These are phyloP conservation scores for Lasiurus cinereus DNA, from an alignment of 2,113 vertebrate species.

Conservation along the genomic window DNA sequence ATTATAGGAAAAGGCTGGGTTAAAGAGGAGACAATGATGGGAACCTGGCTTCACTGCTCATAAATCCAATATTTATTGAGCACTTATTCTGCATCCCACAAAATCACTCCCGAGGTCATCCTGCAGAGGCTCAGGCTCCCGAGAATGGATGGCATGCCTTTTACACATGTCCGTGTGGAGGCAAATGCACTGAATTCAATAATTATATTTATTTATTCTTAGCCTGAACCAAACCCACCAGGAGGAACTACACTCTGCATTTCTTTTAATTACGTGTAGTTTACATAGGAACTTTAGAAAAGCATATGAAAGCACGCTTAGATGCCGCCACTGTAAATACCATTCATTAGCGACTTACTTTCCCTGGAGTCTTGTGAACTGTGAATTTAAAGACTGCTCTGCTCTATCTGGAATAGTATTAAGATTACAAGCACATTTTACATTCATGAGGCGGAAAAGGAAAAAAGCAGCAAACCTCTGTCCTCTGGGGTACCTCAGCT, in stretches of 20 bases:
- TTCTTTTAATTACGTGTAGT: slow-evolving; percentile 82
- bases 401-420: slow-evolving; percentile 87
- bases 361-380: slow-evolving; percentile 90
- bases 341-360: slow-evolving; percentile 90
- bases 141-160: not conserved
- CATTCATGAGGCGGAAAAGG: slow-evolving; percentile 89
- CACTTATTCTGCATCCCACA: not conserved
- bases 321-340: slow-evolving; percentile 89
- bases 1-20: not conserved
- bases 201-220: slow-evolving; percentile 66
- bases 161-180: not conserved
- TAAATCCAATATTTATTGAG: not conserved
- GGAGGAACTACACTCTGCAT: slow-evolving; percentile 66
- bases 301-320: slow-evolving; percentile 84
- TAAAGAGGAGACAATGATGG: not conserved
- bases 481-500: slow-evolving; percentile 86
- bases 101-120: not conserved
- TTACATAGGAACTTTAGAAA: slow-evolving; percentile 85
- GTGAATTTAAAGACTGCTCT: slow-evolving; percentile 87
- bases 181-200: slow-evolving; percentile 55
- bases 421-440: slow-evolving; percentile 90
- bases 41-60: rapidly evolving
- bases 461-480: slow-evolving; percentile 82
- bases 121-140: not conserved
- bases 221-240: slow-evolving; percentile 66